These are phyloP conservation scores for Ochotona princeps DNA, from an alignment of 2,113 vertebrate genomes.

Conservation along the genomic window DNA sequence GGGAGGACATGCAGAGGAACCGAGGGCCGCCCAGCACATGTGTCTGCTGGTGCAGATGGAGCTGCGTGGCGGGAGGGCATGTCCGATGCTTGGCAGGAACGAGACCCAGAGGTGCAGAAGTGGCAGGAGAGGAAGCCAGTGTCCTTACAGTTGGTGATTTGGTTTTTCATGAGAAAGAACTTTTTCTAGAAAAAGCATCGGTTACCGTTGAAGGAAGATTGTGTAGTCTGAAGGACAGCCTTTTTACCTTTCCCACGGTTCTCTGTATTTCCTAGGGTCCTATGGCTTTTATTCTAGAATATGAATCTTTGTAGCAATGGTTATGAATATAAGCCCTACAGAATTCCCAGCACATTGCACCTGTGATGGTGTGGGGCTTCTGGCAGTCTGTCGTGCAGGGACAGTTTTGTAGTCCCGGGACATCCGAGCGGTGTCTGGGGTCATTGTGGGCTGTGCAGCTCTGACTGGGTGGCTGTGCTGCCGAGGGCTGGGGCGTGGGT, in stretches of 20 bases:
- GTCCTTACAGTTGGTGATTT: background rate
- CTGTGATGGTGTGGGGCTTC: background rate
- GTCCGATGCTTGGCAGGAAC: background rate
- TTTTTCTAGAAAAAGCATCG: slow-evolving; percentile 46
- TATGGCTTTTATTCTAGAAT: background rate
- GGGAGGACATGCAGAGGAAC: background rate
- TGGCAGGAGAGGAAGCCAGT: background rate
- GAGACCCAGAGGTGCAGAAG: background rate
- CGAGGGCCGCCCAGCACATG: fast-evolving
- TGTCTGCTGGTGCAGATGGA: too few relatives aligned
- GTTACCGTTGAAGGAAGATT: background rate
- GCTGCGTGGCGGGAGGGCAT: background rate
- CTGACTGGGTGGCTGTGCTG: background rate
- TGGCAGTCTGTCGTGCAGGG: background rate
- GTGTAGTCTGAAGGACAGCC: background rate
- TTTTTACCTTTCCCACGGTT: slow-evolving; percentile 37
- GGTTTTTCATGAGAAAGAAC: background rate
- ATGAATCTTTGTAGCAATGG: slow-evolving; percentile 25
- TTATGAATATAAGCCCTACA: background rate
- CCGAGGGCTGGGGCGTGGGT: background rate
- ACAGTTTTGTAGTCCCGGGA: background rate
- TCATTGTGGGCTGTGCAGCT: slow-evolving; percentile 9
- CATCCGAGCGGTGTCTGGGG: background rate
- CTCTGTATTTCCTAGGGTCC: background rate
- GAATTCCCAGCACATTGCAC: background rate